Evolutionary conservation across 2,888 invertebrate species (phyloP).

Genomic region (Platycheirus rosarum): DNA sequence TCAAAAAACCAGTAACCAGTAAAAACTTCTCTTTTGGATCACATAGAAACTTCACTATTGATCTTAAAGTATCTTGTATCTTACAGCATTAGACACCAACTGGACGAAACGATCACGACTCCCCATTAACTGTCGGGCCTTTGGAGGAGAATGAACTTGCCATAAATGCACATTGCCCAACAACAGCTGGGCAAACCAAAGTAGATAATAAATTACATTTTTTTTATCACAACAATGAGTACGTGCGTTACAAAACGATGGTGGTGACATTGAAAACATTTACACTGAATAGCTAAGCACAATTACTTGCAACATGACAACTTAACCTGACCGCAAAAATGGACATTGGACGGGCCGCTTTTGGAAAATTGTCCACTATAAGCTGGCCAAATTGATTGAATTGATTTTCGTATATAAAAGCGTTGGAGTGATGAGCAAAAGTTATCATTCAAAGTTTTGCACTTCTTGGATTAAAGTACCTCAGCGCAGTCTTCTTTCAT

Average conservation of each 20-base stretch:
- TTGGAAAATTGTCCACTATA: conserved; percentile 42
- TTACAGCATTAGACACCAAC: background rate
- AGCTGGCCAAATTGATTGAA: conserved; percentile 23
- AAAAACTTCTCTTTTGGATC: background rate
- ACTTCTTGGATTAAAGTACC: conserved; percentile 37
- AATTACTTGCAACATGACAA: conserved; percentile 33
- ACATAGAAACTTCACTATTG: background rate
- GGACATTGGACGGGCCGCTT: conserved; percentile 24
- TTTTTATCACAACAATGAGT: conserved; percentile 45
- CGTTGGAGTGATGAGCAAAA: conserved; percentile 27
- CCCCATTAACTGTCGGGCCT: conserved; percentile 39
- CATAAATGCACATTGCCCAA: conserved; percentile 22
- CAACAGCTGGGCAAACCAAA: background rate
- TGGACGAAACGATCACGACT: conserved; percentile 4
- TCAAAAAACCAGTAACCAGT: conserved; percentile 1
- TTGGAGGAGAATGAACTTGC: conserved; percentile 49
- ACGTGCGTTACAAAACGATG: conserved; percentile 49
- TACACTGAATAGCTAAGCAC: conserved; percentile 27
- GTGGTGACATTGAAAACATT: conserved; percentile 61
- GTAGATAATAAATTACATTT: conserved; percentile 33
- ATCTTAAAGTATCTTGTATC: background rate
- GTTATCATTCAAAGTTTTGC: conserved; percentile 48
- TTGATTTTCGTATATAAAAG: conserved; percentile 55
- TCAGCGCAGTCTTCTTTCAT: conserved; percentile 27
- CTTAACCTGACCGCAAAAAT: conserved; percentile 47